phyloP scores from a whole-genome alignment of 64 coral and sea anemone genomes.

The Astreopora myriophthalma region DNA sequence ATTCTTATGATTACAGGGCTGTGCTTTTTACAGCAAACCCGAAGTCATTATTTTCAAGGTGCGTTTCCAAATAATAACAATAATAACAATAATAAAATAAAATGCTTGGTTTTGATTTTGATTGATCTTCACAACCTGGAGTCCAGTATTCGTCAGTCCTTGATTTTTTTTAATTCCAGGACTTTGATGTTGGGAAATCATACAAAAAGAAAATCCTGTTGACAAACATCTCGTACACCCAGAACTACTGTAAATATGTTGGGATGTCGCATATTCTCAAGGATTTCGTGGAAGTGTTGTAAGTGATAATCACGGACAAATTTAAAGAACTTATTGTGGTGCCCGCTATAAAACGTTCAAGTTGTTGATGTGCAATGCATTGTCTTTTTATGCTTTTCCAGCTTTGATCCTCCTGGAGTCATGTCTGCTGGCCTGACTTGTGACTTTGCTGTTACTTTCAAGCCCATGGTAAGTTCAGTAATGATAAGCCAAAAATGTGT shows the following conservation, averaged over 20 bases:
- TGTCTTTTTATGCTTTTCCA: slow-evolving; percentile 9
- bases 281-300: slow-evolving; percentile 98
- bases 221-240: slow-evolving; percentile 97
- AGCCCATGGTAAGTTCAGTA: slow-evolving; percentile 88
- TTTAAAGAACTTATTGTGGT: too few species aligned
- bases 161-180: slow-evolving; percentile 66
- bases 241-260: slow-evolving; percentile 99
- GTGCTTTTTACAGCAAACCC: slow-evolving; percentile 98
- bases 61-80: not conserved
- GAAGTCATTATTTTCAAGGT: slow-evolving; percentile 98
- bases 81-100: too few species aligned
- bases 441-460: slow-evolving; percentile 91
- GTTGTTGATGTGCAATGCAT: too few species aligned
- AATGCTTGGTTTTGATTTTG: too few species aligned
- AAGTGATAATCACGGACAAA: slow-evolving; percentile 28
- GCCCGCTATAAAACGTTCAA: too few species aligned
- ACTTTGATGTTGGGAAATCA: slow-evolving; percentile 94
- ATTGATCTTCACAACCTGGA: too few species aligned
- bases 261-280: slow-evolving; percentile 97
- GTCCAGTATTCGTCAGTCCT: too few species aligned
- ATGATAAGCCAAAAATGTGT: too few species aligned
- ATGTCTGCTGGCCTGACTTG: slow-evolving; percentile 97
- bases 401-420: slow-evolving; percentile 93
- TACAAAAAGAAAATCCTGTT: slow-evolving; percentile 96
- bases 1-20: slow-evolving; percentile 66